Conservation (phyloP, 2,888 invertebrate species). For the Craniophora ligustri region DNA sequence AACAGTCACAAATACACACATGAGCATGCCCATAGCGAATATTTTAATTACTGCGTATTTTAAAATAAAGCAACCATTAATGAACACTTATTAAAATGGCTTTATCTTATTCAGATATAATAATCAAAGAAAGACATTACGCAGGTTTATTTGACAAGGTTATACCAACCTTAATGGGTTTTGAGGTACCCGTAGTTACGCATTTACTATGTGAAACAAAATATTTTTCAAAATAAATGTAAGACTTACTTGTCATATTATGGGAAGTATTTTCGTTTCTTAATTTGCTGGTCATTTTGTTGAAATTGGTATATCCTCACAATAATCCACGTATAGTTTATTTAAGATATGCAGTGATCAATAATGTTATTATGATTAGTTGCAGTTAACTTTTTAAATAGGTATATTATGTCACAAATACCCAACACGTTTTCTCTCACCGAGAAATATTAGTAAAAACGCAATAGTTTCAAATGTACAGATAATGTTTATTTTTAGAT, state of each 20-base stretch:
- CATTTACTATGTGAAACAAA: too few species aligned
- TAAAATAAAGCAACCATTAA: neutral
- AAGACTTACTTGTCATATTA: too few species aligned
- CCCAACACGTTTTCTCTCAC: neutral
- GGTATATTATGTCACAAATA: neutral
- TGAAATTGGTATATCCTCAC: too few species aligned
- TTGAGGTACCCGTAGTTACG: too few species aligned
- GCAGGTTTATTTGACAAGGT: too few species aligned
- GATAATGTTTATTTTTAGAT: constrained; percentile 35
- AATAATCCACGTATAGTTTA: too few species aligned
- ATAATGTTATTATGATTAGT: neutral
- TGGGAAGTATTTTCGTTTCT: too few species aligned
- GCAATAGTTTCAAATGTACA: constrained; percentile 18
- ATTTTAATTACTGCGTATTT: constrained; percentile 8
- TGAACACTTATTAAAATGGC: neutral
- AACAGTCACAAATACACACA: constrained; percentile 41
- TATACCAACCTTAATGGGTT: too few species aligned
- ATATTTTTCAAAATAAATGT: too few species aligned
- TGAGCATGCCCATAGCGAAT: neutral
- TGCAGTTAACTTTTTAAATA: neutral
- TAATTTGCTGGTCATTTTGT: too few species aligned
- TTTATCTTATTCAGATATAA: too few species aligned
- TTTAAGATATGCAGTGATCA: neutral
- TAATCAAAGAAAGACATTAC: too few species aligned
- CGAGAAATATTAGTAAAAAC: constrained; percentile 7